phyloP scores from a whole-genome alignment of 1,140 invertebrate genomes.

The Trachelipus rathkii region DNA sequence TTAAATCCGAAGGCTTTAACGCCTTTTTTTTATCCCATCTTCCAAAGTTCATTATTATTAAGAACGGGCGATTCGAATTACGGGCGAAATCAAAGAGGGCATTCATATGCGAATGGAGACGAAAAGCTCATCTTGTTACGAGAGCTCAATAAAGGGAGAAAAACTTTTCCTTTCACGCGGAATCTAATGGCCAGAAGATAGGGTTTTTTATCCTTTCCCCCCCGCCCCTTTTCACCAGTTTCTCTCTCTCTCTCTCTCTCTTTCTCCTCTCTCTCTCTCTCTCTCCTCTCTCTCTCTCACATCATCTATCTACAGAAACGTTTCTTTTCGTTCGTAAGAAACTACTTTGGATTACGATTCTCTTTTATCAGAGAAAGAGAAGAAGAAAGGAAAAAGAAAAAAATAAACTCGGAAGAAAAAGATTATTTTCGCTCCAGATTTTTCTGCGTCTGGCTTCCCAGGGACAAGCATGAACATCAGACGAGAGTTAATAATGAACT shows the following conservation, averaged over 20 bases:
- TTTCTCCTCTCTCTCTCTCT: too few species aligned
- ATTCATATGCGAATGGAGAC: slow-evolving; percentile 7
- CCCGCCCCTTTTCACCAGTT: background rate
- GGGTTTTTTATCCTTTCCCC: background rate
- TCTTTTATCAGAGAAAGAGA: slow-evolving; percentile 11
- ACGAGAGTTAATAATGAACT: slow-evolving; percentile 10
- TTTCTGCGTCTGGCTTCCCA: slow-evolving; percentile 1
- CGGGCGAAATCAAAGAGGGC: background rate
- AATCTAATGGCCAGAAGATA: background rate
- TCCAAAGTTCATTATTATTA: slow-evolving; percentile 13
- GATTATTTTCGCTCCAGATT: slow-evolving; percentile 4
- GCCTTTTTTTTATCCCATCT: background rate
- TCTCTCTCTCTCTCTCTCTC: too few species aligned
- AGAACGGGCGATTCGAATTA: slow-evolving; percentile 4
- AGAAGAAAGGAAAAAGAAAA: background rate
- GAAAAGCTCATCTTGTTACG: slow-evolving; percentile 7
- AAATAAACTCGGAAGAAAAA: background rate
- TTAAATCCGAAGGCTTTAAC: background rate
- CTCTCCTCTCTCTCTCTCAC: too few species aligned
- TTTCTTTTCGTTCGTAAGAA: slow-evolving; percentile 10
- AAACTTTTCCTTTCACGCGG: background rate
- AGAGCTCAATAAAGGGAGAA: background rate
- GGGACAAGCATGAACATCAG: slow-evolving; percentile 3
- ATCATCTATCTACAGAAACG: slow-evolving; percentile 12
- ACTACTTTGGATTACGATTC: slow-evolving; percentile 9